A percentile compares a stretch with the other conserved stretches of the same genome.
Conservation (phyloP, 2,797 vertebrate genomes). For the Amazona ochrocephala region DNA sequence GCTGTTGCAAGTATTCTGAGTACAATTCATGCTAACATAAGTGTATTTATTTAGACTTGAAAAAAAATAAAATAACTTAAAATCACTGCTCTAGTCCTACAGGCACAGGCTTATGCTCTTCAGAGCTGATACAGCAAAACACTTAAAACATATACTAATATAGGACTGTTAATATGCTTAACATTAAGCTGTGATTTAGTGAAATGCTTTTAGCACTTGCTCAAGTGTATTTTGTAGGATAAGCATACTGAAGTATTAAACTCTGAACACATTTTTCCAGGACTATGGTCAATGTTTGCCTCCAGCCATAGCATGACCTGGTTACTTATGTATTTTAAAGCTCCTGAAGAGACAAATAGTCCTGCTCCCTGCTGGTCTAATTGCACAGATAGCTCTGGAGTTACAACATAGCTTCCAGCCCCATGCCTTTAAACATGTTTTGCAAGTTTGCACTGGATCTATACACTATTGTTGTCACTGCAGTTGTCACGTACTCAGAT, state of each 20-base stretch:
- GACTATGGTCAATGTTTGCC: constrained; percentile 21
- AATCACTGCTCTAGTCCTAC: neutral
- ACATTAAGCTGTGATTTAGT: constrained; percentile 27
- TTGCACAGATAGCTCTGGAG: neutral
- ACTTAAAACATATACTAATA: constrained; percentile 24
- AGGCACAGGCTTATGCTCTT: neutral
- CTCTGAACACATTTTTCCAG: constrained; percentile 26
- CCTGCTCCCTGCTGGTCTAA: neutral
- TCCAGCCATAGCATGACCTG: constrained; percentile 34
- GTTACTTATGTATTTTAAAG: neutral
- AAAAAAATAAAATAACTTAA: neutral
- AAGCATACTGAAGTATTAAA: constrained; percentile 36
- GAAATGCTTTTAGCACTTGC: constrained; percentile 12
- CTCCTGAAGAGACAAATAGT: constrained; percentile 1
- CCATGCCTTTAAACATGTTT: neutral
- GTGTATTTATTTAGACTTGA: neutral
- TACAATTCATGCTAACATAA: neutral
- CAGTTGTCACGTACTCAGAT: neutral
- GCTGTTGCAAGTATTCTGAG: neutral
- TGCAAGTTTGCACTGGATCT: neutral
- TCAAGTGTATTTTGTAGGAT: constrained; percentile 14
- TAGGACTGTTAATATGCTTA: constrained; percentile 46
- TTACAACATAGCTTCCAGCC: neutral
- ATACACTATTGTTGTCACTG: neutral
- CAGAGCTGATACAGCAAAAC: constrained; percentile 25